Percentiles rank a stretch among this genome's conserved stretches.
Evolutionary conservation across 2,797 vertebrate genomes (phyloP).

Genomic region (Apogon talboti): DNA sequence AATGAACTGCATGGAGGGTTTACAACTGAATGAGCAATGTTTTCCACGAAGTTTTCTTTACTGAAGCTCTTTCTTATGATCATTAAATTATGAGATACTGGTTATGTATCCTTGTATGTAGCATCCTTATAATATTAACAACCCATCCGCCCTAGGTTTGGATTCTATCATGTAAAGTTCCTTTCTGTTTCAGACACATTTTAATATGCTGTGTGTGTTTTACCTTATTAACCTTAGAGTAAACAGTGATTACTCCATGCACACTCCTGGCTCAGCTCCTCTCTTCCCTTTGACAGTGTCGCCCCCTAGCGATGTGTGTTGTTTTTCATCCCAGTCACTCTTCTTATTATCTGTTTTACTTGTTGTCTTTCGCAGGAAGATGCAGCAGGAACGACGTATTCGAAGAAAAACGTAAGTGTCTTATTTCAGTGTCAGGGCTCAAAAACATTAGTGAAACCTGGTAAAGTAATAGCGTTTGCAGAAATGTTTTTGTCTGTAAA

Average conservation of each 20-base stretch:
- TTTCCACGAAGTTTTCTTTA: too few species aligned
- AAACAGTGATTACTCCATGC: conserved; percentile 1
- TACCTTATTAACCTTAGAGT: not conserved
- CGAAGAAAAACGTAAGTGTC: conserved; percentile 82
- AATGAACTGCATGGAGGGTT: too few species aligned
- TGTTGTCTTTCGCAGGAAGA: conserved; percentile 79
- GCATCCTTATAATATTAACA: too few species aligned
- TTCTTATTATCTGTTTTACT: not conserved
- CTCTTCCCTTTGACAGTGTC: conserved; percentile 35
- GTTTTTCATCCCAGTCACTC: not conserved
- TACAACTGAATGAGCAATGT: too few species aligned
- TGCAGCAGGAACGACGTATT: conserved; percentile 73
- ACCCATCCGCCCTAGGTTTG: too few species aligned
- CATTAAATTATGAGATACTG: too few species aligned
- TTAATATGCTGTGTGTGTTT: conserved; percentile 16
- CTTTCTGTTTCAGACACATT: not conserved
- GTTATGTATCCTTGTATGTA: too few species aligned
- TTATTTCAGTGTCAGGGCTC: not conserved
- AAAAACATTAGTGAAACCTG: not conserved
- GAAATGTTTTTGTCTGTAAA: not conserved
- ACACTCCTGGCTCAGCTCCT: not conserved
- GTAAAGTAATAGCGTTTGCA: not conserved
- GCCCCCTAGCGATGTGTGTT: conserved; percentile 66
- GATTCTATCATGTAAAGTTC: not conserved
- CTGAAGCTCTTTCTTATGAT: too few species aligned